Base-by-base conservation (phyloP, 2,797 vertebrate genomes). In the Hybognathus amarus region DNA sequence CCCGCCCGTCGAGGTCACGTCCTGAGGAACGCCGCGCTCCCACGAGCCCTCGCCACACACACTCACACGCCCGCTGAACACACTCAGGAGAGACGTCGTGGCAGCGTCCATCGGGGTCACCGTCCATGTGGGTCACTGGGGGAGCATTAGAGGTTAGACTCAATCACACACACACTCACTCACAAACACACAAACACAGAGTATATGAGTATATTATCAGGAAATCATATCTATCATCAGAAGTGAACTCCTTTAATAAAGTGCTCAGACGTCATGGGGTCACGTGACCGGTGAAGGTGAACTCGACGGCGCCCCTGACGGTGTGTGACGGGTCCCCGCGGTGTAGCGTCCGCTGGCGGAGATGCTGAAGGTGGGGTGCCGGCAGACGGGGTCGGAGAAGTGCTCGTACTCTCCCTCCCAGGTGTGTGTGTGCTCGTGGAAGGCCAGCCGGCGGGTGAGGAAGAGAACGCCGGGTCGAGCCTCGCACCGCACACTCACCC, bases 351-450 rank as follows among this genome's bases (percentile, higher is more conserved):
- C 96, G 84, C 93, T 94, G 86, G 96, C 96, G 0, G 95, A 95
- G 89, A 97, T 96, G 91, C 94, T 96, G 87, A 97, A 97, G 61
- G 95, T 96, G 42, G 96, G 96, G 69, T 96, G 95, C 79, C 95
- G 96, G 93, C 96, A 97, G 85, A 96, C 91, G 0, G 96, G 96
- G 89, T 97, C 96, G 0, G 96, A 95, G 90, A 95, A 97, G 91
- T 97, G 96, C 85, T 95, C 95, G 90, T 97, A 97, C 87, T 95
- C 94, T 0, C 96, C 96, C 71, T 96, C 95, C 96, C 96, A 97
- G 85, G 95, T 96, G 87, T 94, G 92, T 80, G 95, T 95, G 86
- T 95, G 94, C 88, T 96, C 94, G 0, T 96, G 94, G 91, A 97
- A 97, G 87, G 95, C 92, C 90, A 97, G 97, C 87, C 96, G 95